phyloP scores from a whole-genome alignment of 2,888 invertebrate genomes.

The Hymenopus coronatus region DNA sequence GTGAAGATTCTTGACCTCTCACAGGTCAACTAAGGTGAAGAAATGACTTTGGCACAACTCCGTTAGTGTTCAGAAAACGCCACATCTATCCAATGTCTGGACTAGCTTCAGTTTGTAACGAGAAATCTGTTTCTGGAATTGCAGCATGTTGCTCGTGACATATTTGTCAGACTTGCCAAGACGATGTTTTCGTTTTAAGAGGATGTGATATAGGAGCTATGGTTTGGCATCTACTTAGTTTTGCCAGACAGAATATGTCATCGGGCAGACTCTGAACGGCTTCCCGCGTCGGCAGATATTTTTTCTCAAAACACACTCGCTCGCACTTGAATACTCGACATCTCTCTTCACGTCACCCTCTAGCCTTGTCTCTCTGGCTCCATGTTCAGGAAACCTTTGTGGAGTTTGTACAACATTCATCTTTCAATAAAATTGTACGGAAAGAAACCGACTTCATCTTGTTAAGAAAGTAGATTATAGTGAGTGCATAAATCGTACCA shows the following conservation, averaged over 20 bases:
- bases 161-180: not conserved
- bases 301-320: not conserved
- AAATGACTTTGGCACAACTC: not conserved
- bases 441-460: not conserved
- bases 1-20: not conserved
- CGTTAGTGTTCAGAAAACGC: not conserved
- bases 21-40: not conserved
- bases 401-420: not conserved
- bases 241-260: conserved; percentile 12
- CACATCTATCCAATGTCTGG: not conserved
- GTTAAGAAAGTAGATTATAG: not conserved
- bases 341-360: not conserved
- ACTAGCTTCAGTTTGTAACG: not conserved
- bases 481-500: too few relatives aligned
- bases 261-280: not conserved
- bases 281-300: not conserved
- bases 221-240: conserved; percentile 11
- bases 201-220: not conserved
- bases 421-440: not conserved
- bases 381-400: not conserved
- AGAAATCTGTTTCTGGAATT: not conserved
- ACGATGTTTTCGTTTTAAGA: not conserved
- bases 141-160: not conserved
- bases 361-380: not conserved
- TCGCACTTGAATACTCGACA: not conserved